A percentile compares a stretch with the other conserved stretches of the same genome.
These are phyloP conservation scores for Oopsacas minuta DNA, from an alignment of 37 sponge, comb jelly and placozoan genomes.

Conservation along the genomic window DNA sequence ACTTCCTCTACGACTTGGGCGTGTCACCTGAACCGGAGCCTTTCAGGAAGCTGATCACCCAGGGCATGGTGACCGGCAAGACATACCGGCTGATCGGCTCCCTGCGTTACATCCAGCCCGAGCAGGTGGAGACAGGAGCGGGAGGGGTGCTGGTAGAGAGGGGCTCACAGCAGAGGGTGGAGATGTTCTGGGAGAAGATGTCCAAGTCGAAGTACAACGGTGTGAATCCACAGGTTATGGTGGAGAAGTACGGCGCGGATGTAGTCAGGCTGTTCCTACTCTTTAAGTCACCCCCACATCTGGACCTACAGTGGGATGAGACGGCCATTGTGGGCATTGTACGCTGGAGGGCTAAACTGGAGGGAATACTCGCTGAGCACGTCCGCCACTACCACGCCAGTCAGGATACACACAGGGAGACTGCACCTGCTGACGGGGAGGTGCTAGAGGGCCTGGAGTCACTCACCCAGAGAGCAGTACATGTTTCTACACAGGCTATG, in stretches of 20 bases:
- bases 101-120: slow-evolving; percentile 39
- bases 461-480: slow-evolving; percentile 22
- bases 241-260: slow-evolving; percentile 52
- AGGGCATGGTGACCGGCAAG: slow-evolving; percentile 70
- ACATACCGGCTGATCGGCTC: slow-evolving; percentile 28
- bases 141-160: slow-evolving; percentile 11
- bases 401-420: not conserved
- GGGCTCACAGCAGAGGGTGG: slow-evolving; percentile 21
- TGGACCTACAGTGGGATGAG: slow-evolving; percentile 53
- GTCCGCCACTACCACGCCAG: not conserved
- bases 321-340: not conserved
- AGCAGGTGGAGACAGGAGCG: slow-evolving; percentile 21
- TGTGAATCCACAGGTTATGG: slow-evolving; percentile 62
- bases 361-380: not conserved
- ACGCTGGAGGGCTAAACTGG: not conserved
- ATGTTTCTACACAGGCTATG: slow-evolving; percentile 28
- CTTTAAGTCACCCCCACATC: slow-evolving; percentile 44
- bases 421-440: not conserved
- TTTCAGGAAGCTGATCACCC: slow-evolving; percentile 49
- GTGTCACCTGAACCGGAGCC: slow-evolving; percentile 48
- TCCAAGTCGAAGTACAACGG: slow-evolving; percentile 83
- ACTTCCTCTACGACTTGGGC: slow-evolving; percentile 59
- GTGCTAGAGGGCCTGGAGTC: not conserved
- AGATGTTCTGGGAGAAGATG: slow-evolving; percentile 74
- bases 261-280: slow-evolving; percentile 52